Evolutionary conservation across 1,140 invertebrate genomes (phyloP).

Genomic region (Papilio dardanus): DNA sequence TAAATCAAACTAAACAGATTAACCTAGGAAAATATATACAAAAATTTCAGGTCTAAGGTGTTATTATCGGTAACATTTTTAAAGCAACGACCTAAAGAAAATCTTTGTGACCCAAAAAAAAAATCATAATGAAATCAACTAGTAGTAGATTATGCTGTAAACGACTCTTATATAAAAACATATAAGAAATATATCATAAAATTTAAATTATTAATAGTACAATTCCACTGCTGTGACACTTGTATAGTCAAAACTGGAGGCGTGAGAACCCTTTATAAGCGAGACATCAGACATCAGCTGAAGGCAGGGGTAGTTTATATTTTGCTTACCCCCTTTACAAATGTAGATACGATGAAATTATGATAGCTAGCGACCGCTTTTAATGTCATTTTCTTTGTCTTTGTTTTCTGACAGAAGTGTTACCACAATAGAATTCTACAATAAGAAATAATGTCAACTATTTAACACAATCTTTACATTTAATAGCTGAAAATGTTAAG

Average conservation of each 20-base stretch:
- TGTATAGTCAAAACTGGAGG: too few relatives aligned
- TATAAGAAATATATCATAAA: constrained; percentile 42
- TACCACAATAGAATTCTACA: too few relatives aligned
- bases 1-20: neutral
- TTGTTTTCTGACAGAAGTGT: too few relatives aligned
- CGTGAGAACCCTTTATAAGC: too few relatives aligned
- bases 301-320: too few relatives aligned
- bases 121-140: constrained; percentile 57
- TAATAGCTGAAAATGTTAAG: constrained; percentile 56
- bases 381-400: too few relatives aligned
- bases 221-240: neutral
- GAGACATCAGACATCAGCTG: too few relatives aligned
- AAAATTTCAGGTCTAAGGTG: constrained; percentile 35
- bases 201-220: too few relatives aligned
- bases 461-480: constrained; percentile 34
- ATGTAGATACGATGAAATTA: too few relatives aligned
- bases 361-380: too few relatives aligned
- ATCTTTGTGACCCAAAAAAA: constrained; percentile 46
- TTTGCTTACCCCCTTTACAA: too few relatives aligned
- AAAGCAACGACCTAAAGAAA: constrained; percentile 49
- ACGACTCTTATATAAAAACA: constrained; percentile 42
- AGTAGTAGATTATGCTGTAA: constrained; percentile 58
- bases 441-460: constrained; percentile 45
- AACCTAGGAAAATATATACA: constrained; percentile 44
- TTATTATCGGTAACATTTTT: constrained; percentile 65